Evolutionary conservation across 2,113 vertebrate genomes (phyloP), one percentile per base, ranked within the genome.

Genomic region (Xenopus laevis): DNA sequence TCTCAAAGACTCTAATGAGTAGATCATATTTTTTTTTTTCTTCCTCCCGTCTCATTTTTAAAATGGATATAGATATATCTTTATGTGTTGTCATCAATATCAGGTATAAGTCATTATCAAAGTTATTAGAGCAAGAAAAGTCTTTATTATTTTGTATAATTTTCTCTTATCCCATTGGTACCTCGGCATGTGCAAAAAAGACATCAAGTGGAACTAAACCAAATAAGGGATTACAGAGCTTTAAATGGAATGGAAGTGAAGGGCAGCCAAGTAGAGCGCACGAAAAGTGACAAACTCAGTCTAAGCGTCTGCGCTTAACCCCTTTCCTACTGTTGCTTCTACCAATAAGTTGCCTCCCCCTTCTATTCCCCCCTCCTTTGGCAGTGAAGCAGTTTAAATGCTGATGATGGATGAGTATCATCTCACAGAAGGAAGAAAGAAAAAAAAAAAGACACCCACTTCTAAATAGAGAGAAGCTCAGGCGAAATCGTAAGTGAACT

Each of bases 151-250:
- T 86, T 71, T 79, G 81, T 86, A 86, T 89, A 88, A 89, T 90
- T 90, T 88, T 84, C 86, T 86, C 68, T 70, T 78, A 52, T 87
- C 89, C 87, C 86, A 84, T 82, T 0, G 61, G 82, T 79, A 80
- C 81, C 80, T 82, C 80, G 59, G 77, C 78, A 78, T 79, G 78
- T 71, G 16, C 81, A 81, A 81, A 13, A 65, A 75, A 77, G 84
- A 88, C 88, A 81, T 86, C 79, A 27, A 87, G 86, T 91, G 89
- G 84, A 91, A 91, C 89, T 91, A 88, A 92, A 86, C 84, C 71
- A 81, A 85, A 90, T 67, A 83, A 84, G 81, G 84, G 86, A 84
- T 85, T 87, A 86, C n/a, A 55, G 84, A 78, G 78, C 80, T 86
- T 84, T 63, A 61, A 84, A 84, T 79, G 81, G 81, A 82, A 82